Conservation (phyloP, 2,797 vertebrate species). For the Aldrovandia affinis region DNA sequence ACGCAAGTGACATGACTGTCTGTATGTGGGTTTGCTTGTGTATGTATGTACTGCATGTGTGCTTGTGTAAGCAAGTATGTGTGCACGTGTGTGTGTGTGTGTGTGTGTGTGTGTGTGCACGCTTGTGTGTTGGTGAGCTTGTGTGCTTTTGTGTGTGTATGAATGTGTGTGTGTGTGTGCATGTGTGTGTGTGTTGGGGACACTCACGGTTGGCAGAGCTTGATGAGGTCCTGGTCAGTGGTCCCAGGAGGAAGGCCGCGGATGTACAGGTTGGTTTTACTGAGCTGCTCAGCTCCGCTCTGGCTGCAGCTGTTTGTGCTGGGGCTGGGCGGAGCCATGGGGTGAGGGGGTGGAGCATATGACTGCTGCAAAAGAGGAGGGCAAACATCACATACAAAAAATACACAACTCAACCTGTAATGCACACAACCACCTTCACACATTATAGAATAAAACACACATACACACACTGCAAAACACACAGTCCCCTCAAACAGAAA, state of each 20-base stretch:
- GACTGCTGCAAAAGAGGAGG: conserved; percentile 83
- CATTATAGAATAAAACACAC: conserved; percentile 43
- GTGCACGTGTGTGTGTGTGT: not conserved
- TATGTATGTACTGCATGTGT: not conserved
- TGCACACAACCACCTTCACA: no score
- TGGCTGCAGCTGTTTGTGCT: conserved; percentile 95
- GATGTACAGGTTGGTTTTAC: conserved; percentile 99
- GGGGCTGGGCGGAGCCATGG: conserved; percentile 98
- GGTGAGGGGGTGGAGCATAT: conserved; percentile 96
- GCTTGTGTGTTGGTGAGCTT: no score
- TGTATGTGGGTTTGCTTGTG: not conserved
- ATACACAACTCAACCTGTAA: not conserved
- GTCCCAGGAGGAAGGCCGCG: conserved; percentile 94
- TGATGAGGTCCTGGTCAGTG: conserved; percentile 98
- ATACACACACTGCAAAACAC: not conserved
- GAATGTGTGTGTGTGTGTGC: not conserved
- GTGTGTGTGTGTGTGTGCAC: not conserved
- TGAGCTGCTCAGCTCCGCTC: conserved; percentile 92
- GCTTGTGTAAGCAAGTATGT: no score
- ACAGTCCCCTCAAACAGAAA: not conserved
- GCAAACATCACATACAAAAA: not conserved
- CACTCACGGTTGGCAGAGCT: conserved; percentile 98
- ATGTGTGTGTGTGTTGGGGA: not conserved
- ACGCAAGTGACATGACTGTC: not conserved
- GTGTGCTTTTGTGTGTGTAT: not conserved